A percentile compares a stretch with the other conserved stretches of the same genome.
These are phyloP conservation scores for Lontra canadensis DNA, from an alignment of 2,113 vertebrate genomes.

Conservation along the genomic window DNA sequence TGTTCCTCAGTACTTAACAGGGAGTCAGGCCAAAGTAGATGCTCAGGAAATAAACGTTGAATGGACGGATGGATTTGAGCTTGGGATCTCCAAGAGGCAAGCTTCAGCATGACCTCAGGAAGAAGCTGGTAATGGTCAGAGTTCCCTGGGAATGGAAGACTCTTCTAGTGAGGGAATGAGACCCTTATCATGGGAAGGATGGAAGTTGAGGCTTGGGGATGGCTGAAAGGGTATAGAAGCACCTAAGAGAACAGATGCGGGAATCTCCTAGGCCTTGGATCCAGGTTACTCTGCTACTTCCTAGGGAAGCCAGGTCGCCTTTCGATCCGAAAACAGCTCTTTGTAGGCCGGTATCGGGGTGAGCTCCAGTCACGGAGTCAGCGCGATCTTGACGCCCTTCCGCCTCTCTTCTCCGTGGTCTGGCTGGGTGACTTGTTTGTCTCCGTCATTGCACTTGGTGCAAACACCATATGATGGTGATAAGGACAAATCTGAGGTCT, in stretches of 20 bases:
- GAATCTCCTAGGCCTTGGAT: background rate
- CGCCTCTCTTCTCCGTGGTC: background rate
- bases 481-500: background rate
- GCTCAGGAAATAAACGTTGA: background rate
- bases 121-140: background rate
- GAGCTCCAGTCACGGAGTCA: accelerated
- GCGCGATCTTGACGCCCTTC: accelerated
- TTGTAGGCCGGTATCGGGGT: background rate
- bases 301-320: background rate
- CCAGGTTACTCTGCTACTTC: background rate
- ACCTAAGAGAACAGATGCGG: background rate
- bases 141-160: background rate
- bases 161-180: background rate
- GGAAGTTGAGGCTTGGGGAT: background rate
- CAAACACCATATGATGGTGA: accelerated
- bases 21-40: background rate
- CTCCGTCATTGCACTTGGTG: background rate
- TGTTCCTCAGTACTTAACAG: background rate
- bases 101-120: background rate
- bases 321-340: background rate
- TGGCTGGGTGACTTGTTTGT: background rate
- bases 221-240: background rate
- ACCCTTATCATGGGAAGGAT: no score
- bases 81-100: background rate
- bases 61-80: background rate